Evolutionary conservation across 2,888 invertebrate species (phyloP).

Genomic region (Ophion ellenae): DNA sequence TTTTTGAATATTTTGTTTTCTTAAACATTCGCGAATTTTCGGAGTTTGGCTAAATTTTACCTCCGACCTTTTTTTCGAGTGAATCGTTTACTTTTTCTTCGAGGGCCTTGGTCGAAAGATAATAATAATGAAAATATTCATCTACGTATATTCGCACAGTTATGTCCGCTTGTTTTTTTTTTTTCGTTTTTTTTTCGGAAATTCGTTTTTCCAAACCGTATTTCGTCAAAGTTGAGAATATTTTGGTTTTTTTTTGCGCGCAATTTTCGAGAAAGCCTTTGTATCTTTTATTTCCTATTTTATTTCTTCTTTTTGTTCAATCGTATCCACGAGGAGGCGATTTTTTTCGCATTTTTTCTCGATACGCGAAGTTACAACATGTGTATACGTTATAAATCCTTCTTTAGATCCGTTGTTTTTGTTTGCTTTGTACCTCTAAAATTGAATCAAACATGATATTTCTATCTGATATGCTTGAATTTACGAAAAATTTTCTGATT

Average conservation of each 20-base stretch:
- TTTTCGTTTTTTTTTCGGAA: no score
- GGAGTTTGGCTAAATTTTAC: no score
- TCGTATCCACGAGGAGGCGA: neutral
- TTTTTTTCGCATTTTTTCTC: neutral
- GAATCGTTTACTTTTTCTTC: neutral
- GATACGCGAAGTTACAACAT: neutral
- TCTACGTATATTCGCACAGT: no score
- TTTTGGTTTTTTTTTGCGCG: no score
- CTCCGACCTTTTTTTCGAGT: no score
- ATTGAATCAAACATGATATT: constrained; percentile 5
- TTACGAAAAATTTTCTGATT: neutral
- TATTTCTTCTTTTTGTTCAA: constrained; percentile 12
- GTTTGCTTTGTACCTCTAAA: neutral
- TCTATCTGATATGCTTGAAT: constrained; percentile 19
- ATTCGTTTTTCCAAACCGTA: no score
- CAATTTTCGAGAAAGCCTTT: no score
- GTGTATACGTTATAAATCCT: neutral
- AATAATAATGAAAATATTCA: neutral
- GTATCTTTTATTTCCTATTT: neutral
- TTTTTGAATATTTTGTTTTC: no score
- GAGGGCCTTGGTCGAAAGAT: neutral
- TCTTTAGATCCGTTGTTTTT: neutral
- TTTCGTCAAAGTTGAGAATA: no score
- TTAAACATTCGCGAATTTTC: neutral
- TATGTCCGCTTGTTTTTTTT: no score